Percentiles rank a stretch among this genome's conserved stretches.
phyloP scores from a whole-genome alignment of 2,888 invertebrate genomes.

The Vannuccia rotundouncinata region DNA sequence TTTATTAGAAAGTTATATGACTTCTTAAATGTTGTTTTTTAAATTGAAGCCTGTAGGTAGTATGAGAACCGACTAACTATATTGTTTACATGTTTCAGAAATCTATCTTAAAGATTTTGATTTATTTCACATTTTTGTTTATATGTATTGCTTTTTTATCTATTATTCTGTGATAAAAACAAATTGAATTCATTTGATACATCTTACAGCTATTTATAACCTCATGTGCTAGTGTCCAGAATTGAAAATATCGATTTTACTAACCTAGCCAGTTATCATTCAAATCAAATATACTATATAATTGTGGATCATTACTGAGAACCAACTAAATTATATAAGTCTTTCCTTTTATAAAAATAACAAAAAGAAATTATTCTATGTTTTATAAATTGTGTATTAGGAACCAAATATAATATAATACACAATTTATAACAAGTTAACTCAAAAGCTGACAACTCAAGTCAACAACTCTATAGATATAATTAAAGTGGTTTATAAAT shows the following conservation, averaged over 20 bases:
- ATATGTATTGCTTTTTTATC: slow-evolving; percentile 1
- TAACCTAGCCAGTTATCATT: slow-evolving; percentile 1
- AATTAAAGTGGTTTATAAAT: not conserved
- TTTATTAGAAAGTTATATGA: no score
- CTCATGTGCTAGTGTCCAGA: slow-evolving; percentile 16
- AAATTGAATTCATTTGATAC: not conserved
- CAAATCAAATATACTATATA: slow-evolving; percentile 9
- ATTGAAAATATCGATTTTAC: slow-evolving; percentile 26
- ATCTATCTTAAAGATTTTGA: slow-evolving; percentile 15
- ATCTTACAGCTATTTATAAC: slow-evolving; percentile 26
- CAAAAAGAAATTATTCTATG: not conserved
- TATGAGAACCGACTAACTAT: slow-evolving; percentile 9
- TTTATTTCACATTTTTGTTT: slow-evolving; percentile 1
- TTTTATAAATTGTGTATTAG: not conserved
- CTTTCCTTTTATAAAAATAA: not conserved
- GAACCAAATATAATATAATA: not conserved
- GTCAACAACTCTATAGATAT: not conserved
- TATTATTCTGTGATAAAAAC: not conserved
- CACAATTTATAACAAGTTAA: not conserved
- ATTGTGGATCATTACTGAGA: slow-evolving; percentile 9
- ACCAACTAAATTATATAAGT: not conserved
- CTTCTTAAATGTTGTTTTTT: no score
- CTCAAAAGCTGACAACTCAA: not conserved
- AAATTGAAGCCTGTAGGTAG: slow-evolving; percentile 16
- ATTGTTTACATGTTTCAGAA: not conserved